Base-by-base conservation (phyloP, 92 coral and sea anemone species). In the Anthopleura xanthogrammica region DNA sequence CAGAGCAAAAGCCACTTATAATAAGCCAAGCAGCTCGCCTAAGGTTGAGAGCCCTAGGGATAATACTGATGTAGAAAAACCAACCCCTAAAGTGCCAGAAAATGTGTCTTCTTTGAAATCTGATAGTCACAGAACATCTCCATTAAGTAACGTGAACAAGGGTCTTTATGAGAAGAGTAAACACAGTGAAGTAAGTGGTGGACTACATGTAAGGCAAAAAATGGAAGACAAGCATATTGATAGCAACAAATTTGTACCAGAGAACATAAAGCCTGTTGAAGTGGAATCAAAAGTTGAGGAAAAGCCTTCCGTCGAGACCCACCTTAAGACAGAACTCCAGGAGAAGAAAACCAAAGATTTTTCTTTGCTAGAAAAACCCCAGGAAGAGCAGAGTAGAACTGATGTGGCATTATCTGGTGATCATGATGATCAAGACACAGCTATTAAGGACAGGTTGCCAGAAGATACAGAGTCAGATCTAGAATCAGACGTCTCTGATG, bases 401-500 rank as follows among this genome's bases (percentile, higher is more conserved):
- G 56, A 7, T 16, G 82, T 57, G 36, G 48, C n/a, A 12, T 20
- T 55, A 6, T 79, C 73, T 5, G n/a, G 46, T 82, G 57, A 71
- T 40, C 79, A 50, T 24, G 16, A n/a, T 42, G 60, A 5, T n/a
- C 20, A 60, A 36, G 76, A 22, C 19, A 52, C n/a, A 7, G 29
- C 60, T 2, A 10, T 2, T 80, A 48, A 80, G 24, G 17, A 36
- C 9, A 68, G 20, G 29, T 13, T 68, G 14, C 42, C 41, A 68
- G 40, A 29, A 68, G 17, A 68, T n/a, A 43, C 91, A 43, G 88
- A 78, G 60, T 94, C 98, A 1, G 89, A 90, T 78, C 85, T 72
- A 13, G 96, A 92, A 42, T 94, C 98, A 0, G 98, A 92, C 79
- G 86, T 96, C 24, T 94, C 99, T 1, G 97, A 93, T 55, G 97